Evolutionary conservation across 2,113 vertebrate species (phyloP).

Genomic region (Brevimyrus niger): DNA sequence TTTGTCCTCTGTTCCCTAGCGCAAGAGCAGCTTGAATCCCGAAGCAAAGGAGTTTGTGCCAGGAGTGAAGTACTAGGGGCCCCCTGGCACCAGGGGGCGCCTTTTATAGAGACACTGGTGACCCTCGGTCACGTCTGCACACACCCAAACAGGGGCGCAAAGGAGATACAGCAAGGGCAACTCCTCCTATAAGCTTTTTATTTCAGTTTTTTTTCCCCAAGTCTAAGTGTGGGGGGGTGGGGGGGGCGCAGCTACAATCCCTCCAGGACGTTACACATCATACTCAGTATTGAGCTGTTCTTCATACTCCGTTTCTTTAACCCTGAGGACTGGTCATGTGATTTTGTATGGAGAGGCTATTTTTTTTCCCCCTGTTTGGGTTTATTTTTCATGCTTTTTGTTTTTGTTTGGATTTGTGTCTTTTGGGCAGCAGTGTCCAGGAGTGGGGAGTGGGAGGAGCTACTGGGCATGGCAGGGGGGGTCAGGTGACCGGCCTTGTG

Average conservation of each 20-base stretch:
- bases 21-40: slow-evolving; percentile 94
- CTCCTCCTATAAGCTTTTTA: slow-evolving; percentile 47
- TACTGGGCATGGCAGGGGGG: neutral
- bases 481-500: slow-evolving; percentile 2
- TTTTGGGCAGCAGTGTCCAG: slow-evolving; percentile 12
- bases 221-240: slow-evolving; percentile 43
- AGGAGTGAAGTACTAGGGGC: slow-evolving; percentile 89
- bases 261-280: slow-evolving; percentile 22
- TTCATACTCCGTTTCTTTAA: slow-evolving; percentile 25
- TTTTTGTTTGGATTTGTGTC: slow-evolving; percentile 21
- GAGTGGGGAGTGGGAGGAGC: neutral
- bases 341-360: slow-evolving; percentile 27
- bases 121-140: slow-evolving; percentile 47
- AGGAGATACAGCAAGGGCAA: slow-evolving; percentile 27
- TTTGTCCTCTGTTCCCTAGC: slow-evolving; percentile 54
- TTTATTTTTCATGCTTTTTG: slow-evolving; percentile 22
- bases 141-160: slow-evolving; percentile 45
- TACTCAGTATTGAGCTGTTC: slow-evolving; percentile 24
- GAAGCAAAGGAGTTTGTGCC: slow-evolving; percentile 97
- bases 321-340: slow-evolving; percentile 27
- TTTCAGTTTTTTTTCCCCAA: slow-evolving; percentile 55
- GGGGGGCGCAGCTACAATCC: slow-evolving; percentile 28
- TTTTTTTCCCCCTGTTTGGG: slow-evolving; percentile 29
- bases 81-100: slow-evolving; percentile 59
- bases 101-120: slow-evolving; percentile 62